Base-by-base conservation (phyloP, 1,140 invertebrate species). In the Portunus trituberculatus region DNA sequence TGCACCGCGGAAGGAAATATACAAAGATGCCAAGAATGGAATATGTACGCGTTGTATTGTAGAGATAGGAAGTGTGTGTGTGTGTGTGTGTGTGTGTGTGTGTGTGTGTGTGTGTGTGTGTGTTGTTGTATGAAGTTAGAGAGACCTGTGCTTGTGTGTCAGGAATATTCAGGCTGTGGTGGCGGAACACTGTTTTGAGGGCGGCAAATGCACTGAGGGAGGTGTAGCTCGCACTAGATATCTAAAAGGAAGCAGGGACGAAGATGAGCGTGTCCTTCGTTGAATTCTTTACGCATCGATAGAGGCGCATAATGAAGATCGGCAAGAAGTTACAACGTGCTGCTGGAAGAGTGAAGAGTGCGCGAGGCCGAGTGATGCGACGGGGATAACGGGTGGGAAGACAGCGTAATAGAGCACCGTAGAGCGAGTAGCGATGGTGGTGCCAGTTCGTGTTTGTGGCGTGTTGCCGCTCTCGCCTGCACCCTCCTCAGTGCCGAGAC, bases 311-410 rank as follows among this genome's bases (percentile, higher is more conserved):
- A 76, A n/a, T 76, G 67, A n/a, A 76, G 67, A 76, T 76, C 20
- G n/a, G 67, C 12, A 12, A 16, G 67, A 76, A 76, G 67, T 76
- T 76, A 20, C 20, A 76, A 76, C n/a, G 67, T n/a, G 67, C 6
- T 25, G 67, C 67, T 7, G 67, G 16, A n/a, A 1, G 20, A 76
- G 67, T 76, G 67, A 76, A 59, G 67, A 76, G 67, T 76, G 6
- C 20, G 67, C 20, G 67, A 76, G 67, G 67, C 67, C 16, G 67
- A 76, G 67, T 76, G 67, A 76, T 76, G 67, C 67, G 67, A 20
- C 67, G 67, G 67, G 67, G 67, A 76, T 76, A 76, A 76, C 67
- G 67, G 67, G 67, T 76, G 67, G 67, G 67, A 76, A 76, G 67
- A 76, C 67, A 76, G 67, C 67, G 67, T 76, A 76, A 76, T 76